phyloP scores from a whole-genome alignment of 2,888 invertebrate genomes.

The Spilarctia lutea region DNA sequence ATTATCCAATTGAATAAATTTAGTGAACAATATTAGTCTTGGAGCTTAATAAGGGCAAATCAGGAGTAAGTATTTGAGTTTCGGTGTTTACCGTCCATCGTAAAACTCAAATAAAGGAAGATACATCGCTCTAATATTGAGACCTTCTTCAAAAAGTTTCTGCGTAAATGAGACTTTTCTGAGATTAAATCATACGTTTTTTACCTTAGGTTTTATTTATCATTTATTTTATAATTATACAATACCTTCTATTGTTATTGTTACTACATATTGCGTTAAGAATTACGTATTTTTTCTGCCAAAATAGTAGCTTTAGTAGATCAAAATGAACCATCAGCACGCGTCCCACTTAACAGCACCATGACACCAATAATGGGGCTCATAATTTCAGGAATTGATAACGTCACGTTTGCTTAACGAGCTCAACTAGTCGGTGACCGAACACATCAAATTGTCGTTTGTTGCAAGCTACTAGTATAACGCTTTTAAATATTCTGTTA shows the following conservation, averaged over 20 bases:
- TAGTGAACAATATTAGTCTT: constrained; percentile 54
- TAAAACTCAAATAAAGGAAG: constrained; percentile 37
- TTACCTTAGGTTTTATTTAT: background rate
- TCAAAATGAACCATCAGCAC: constrained; percentile 28
- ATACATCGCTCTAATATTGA: constrained; percentile 27
- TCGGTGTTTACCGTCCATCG: constrained; percentile 33
- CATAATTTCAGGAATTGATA: constrained; percentile 81
- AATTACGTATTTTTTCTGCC: background rate
- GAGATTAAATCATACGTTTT: background rate
- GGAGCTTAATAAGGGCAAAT: constrained; percentile 57
- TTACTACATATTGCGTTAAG: background rate
- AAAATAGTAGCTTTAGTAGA: constrained; percentile 10
- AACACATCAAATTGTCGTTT: constrained; percentile 73
- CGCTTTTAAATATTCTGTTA: constrained; percentile 67
- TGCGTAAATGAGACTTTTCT: background rate
- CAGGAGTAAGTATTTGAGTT: constrained; percentile 52
- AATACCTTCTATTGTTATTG: too few relatives aligned
- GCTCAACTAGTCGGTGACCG: constrained; percentile 81
- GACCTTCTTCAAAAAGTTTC: constrained; percentile 14
- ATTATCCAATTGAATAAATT: constrained; percentile 75
- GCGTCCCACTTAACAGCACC: constrained; percentile 65
- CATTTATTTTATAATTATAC: constrained; percentile 1
- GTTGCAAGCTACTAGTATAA: constrained; percentile 67
- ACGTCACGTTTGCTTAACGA: constrained; percentile 76
- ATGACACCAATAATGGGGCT: constrained; percentile 76